phyloP scores from a whole-genome alignment of 2,888 invertebrate genomes.

The Xestia c-nigrum region DNA sequence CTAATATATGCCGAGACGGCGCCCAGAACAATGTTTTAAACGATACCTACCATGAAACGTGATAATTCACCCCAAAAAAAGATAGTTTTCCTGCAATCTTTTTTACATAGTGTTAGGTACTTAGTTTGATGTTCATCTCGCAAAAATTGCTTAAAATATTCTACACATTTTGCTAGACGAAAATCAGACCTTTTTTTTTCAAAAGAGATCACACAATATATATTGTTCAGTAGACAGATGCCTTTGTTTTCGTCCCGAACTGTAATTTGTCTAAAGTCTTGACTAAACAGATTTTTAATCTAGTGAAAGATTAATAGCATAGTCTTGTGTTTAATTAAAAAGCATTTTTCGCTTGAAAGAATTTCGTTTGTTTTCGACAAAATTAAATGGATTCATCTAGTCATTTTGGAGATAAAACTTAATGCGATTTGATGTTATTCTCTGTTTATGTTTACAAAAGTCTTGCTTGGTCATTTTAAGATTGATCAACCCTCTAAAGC shows the following conservation, averaged over 20 bases:
- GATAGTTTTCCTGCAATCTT: no score
- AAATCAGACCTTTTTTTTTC: neutral
- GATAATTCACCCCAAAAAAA: no score
- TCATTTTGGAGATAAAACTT: neutral
- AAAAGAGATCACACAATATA: constrained; percentile 2
- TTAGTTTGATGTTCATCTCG: neutral
- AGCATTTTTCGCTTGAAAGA: constrained; percentile 3
- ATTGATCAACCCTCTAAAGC: no score
- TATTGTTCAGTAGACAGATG: constrained; percentile 8
- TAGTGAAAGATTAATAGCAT: constrained; percentile 30
- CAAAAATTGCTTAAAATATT: neutral
- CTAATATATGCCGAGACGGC: no score
- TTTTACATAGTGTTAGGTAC: no score
- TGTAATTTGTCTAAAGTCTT: constrained; percentile 28
- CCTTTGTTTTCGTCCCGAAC: constrained; percentile 13
- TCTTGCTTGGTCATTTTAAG: neutral
- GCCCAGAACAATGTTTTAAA: no score
- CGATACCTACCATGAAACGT: no score
- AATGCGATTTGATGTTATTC: neutral
- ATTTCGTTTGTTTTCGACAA: neutral
- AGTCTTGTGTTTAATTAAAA: constrained; percentile 37
- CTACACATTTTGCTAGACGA: neutral
- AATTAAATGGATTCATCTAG: neutral
- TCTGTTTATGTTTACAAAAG: neutral
- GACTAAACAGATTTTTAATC: constrained; percentile 32